Base-by-base conservation (phyloP, 2,113 vertebrate species). In the Platycercus adscitus region DNA sequence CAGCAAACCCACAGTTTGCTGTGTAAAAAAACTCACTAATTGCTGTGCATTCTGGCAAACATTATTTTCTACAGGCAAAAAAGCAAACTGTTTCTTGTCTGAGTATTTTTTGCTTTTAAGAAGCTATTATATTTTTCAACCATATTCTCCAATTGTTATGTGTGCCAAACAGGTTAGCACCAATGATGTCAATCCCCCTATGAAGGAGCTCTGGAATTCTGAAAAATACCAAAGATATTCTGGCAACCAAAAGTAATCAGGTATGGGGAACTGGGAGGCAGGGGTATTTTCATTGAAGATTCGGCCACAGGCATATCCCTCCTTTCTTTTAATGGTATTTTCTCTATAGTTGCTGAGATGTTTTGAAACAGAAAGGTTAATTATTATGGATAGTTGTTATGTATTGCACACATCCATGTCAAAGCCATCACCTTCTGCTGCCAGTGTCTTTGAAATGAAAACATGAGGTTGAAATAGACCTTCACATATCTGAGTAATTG, bases 281-380 rank as follows among this genome's bases (percentile, higher is more conserved):
- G 47, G 25, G 33, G 15, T 43, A 10, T 96, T 97, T 95, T 95
- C 89, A 88, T 71, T 94, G 89, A 95, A 92, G 37, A 64, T 41
- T 56, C 56, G 49, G 75, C 61, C 68, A 95, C 58, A 49, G 81
- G 50, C 56, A 47, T 53, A 94, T 82, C 64, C 83, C 66, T 73
- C 61, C 86, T 93, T 94, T 86, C 72, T 95, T 95, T 66, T 93
- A 94, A 93, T 83, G 81, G 49, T 37, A 94, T 83, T 92, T 96
- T 25, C 49, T 91, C 93, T 95, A 83, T 37, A 95, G 72, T 61
- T 96, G 53, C 89, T 95, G 87, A 89, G 78, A 92, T 81, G 61
- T 95, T 97, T 93, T 81, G 81, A 96, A 97, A 93, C 18, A 31
- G 81, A 93, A 94, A 85, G 82, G 56, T 96, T 97, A 94, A 94